These are phyloP conservation scores for Apamea monoglypha DNA, from an alignment of 2,888 invertebrate species.

Conservation along the genomic window DNA sequence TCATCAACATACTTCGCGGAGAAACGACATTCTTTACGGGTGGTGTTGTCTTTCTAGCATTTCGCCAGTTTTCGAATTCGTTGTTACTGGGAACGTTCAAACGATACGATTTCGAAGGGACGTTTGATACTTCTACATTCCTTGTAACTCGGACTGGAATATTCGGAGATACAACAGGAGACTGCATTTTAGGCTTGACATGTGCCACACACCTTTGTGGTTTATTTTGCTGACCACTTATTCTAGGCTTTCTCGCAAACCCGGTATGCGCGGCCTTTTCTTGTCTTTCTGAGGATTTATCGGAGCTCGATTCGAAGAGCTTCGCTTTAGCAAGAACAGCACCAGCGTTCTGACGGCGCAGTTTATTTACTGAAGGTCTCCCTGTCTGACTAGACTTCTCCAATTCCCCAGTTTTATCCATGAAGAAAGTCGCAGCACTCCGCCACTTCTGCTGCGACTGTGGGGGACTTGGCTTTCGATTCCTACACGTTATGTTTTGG, in stretches of 20 bases:
- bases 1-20: slow-evolving; percentile 76
- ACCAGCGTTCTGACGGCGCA: slow-evolving; percentile 94
- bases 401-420: slow-evolving; percentile 87
- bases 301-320: slow-evolving; percentile 92
- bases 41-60: slow-evolving; percentile 78
- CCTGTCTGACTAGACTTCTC: slow-evolving; percentile 88
- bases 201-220: slow-evolving; percentile 76
- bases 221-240: slow-evolving; percentile 77
- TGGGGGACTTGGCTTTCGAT: slow-evolving; percentile 74
- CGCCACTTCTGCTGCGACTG: slow-evolving; percentile 87
- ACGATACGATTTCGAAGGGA: slow-evolving; percentile 68
- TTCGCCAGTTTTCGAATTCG: slow-evolving; percentile 75
- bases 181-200: slow-evolving; percentile 78
- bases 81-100: slow-evolving; percentile 72
- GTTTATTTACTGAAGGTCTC: slow-evolving; percentile 93
- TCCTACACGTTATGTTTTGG: slow-evolving; percentile 75
- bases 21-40: slow-evolving; percentile 80
- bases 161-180: slow-evolving; percentile 67
- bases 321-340: slow-evolving; percentile 95
- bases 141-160: slow-evolving; percentile 70
- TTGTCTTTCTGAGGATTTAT: slow-evolving; percentile 84
- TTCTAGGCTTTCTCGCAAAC: slow-evolving; percentile 86
- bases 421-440: slow-evolving; percentile 89
- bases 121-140: slow-evolving; percentile 65
- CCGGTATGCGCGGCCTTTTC: slow-evolving; percentile 78